Percentiles rank a stretch among this genome's conserved stretches.
phyloP scores from a whole-genome alignment of 37 sponge, comb jelly and placozoan species.

The Diacarnus erythraeanus region DNA sequence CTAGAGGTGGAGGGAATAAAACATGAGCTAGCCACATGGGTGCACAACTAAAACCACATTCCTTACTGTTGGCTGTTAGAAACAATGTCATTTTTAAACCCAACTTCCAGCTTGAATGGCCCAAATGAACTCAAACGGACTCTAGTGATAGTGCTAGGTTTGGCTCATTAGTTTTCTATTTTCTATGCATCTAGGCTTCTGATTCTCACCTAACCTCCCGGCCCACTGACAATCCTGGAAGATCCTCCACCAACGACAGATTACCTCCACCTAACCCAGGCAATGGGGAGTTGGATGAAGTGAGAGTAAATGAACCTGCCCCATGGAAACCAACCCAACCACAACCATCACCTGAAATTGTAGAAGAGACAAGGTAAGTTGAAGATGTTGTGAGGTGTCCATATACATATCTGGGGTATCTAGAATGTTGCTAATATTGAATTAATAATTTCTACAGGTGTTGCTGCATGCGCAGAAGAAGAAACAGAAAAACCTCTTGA shows the following conservation, averaged over 20 bases:
- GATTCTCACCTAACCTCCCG: slow-evolving; percentile 7
- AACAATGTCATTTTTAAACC: no score
- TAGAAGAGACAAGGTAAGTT: slow-evolving; percentile 69
- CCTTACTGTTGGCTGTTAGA: no score
- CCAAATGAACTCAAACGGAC: no score
- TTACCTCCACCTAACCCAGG: slow-evolving; percentile 2
- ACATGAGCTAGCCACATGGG: no score
- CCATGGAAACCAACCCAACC: neutral
- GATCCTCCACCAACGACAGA: slow-evolving; percentile 1
- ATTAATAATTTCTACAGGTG: slow-evolving; percentile 20
- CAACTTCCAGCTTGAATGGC: no score
- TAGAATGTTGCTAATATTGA: no score
- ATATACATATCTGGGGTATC: neutral
- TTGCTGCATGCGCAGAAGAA: slow-evolving; percentile 50
- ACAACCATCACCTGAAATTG: slow-evolving; percentile 28
- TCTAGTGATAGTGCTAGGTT: no score
- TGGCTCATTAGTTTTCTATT: neutral
- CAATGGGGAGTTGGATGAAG: slow-evolving; percentile 19
- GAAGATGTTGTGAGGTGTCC: neutral
- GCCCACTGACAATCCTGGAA: neutral
- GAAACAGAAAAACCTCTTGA: slow-evolving; percentile 16
- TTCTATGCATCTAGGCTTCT: neutral
- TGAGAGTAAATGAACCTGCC: neutral
- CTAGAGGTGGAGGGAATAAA: no score
- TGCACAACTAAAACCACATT: no score